These are phyloP conservation scores for Mesorhabditis spiculigera DNA, from an alignment of 2,888 invertebrate species.

Conservation along the genomic window DNA sequence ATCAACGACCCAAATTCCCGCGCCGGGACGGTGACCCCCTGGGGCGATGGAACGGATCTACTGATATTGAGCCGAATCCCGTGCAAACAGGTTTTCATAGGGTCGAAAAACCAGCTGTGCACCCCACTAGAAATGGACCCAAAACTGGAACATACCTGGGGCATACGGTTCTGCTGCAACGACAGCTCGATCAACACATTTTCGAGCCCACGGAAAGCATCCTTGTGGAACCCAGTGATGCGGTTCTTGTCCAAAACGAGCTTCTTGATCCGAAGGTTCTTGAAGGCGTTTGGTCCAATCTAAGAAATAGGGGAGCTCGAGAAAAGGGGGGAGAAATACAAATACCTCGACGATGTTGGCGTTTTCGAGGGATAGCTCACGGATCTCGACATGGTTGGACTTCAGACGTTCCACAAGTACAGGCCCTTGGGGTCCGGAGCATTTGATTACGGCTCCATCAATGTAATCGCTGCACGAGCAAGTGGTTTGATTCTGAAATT, in stretches of 20 bases:
- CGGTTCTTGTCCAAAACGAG: slow-evolving; percentile 58
- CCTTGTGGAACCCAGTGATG: slow-evolving; percentile 50
- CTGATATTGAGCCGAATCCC: no score
- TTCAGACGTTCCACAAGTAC: slow-evolving; percentile 57
- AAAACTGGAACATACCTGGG: no score
- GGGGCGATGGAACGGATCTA: no score
- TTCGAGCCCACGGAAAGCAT: slow-evolving; percentile 72
- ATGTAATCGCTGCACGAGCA: slow-evolving; percentile 54
- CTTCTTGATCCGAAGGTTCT: slow-evolving; percentile 59
- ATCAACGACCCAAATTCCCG: no score
- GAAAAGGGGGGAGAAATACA: background rate
- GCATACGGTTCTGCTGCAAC: slow-evolving; percentile 67
- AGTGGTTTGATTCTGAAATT: slow-evolving; percentile 30
- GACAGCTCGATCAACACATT: slow-evolving; percentile 76
- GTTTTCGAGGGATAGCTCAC: slow-evolving; percentile 53
- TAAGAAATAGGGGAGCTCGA: background rate
- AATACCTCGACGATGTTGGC: slow-evolving; percentile 42
- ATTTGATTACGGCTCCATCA: slow-evolving; percentile 58
- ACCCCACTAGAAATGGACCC: no score
- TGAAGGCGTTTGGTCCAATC: slow-evolving; percentile 69
- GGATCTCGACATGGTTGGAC: slow-evolving; percentile 44
- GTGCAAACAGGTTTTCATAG: no score
- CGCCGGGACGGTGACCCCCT: no score
- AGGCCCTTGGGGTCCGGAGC: slow-evolving; percentile 52
- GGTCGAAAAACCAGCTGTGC: no score